These are phyloP conservation scores for Bergia puertoricense DNA, from an alignment of 92 coral and sea anemone species.

Conservation along the genomic window DNA sequence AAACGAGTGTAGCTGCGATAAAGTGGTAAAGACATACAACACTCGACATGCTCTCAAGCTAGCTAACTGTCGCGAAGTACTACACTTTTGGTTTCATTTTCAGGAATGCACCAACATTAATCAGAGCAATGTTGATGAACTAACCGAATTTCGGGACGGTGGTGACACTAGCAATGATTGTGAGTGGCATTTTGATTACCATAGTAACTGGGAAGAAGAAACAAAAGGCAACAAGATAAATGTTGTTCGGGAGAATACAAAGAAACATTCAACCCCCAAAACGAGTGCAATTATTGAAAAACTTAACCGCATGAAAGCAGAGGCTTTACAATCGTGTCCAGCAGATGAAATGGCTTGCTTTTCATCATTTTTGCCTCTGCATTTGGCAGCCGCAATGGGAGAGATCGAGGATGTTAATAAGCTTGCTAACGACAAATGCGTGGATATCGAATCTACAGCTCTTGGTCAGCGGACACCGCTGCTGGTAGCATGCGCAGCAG, in stretches of 20 bases:
- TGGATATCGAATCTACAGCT: slow-evolving; percentile 53
- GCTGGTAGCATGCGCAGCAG: slow-evolving; percentile 79
- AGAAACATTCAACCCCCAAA: not conserved
- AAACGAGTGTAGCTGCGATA: too few relatives aligned
- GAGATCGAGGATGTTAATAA: slow-evolving; percentile 47
- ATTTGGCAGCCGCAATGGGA: slow-evolving; percentile 70
- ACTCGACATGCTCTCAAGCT: too few relatives aligned
- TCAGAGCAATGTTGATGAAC: not conserved
- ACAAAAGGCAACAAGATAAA: not conserved
- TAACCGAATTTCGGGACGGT: not conserved
- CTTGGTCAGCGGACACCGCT: slow-evolving; percentile 73
- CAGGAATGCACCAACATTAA: not conserved
- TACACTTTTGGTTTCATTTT: not conserved
- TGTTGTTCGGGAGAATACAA: not conserved
- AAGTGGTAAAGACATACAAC: too few relatives aligned
- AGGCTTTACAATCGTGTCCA: slow-evolving; percentile 47
- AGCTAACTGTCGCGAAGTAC: too few relatives aligned
- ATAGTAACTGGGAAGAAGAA: not conserved
- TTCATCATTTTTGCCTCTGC: slow-evolving; percentile 60
- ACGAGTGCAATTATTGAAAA: slow-evolving; percentile 28
- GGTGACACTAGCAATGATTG: not conserved
- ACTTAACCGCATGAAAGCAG: slow-evolving; percentile 45
- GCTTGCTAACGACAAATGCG: slow-evolving; percentile 55
- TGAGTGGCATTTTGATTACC: not conserved
- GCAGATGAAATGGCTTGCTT: slow-evolving; percentile 26